These are phyloP conservation scores for Eulemur mongoz DNA, from an alignment of 2,797 vertebrate genomes.

Conservation along the genomic window DNA sequence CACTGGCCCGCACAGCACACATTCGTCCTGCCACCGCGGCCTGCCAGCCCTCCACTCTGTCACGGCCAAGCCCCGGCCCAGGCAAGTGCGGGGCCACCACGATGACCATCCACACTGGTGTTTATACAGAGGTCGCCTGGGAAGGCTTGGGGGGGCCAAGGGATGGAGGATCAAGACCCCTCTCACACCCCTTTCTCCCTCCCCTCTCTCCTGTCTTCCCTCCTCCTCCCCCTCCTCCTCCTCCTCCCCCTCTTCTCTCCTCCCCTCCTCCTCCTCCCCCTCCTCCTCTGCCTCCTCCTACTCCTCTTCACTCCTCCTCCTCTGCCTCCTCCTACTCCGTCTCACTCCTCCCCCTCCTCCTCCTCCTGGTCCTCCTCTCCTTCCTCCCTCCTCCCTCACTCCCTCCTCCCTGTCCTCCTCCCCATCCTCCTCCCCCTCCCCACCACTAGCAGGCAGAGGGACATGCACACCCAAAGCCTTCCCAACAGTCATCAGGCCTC, in stretches of 20 bases:
- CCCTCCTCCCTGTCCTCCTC: neutral
- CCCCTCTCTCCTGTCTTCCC: no score
- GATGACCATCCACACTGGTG: neutral
- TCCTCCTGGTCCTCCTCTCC: no score
- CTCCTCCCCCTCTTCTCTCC: neutral
- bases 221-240: neutral
- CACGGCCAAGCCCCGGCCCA: neutral
- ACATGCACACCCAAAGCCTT: neutral
- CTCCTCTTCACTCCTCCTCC: fast-evolving
- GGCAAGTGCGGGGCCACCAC: neutral
- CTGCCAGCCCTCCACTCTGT: neutral
- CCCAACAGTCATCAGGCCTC: conserved; percentile 45
- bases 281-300: no score
- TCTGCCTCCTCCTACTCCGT: no score
- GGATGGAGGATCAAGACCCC: neutral
- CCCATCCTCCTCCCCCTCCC: neutral
- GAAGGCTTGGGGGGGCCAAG: neutral
- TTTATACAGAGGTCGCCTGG: neutral
- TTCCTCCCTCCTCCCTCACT: no score
- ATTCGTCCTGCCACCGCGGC: fast-evolving
- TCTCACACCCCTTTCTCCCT: neutral
- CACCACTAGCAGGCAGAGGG: neutral
- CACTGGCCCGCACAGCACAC: neutral
- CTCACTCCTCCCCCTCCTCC: neutral
- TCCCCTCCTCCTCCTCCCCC: neutral